A percentile compares a stretch with the other conserved stretches of the same genome.
Conservation (phyloP, 2,888 invertebrate species). For the Papilio elwesi region DNA sequence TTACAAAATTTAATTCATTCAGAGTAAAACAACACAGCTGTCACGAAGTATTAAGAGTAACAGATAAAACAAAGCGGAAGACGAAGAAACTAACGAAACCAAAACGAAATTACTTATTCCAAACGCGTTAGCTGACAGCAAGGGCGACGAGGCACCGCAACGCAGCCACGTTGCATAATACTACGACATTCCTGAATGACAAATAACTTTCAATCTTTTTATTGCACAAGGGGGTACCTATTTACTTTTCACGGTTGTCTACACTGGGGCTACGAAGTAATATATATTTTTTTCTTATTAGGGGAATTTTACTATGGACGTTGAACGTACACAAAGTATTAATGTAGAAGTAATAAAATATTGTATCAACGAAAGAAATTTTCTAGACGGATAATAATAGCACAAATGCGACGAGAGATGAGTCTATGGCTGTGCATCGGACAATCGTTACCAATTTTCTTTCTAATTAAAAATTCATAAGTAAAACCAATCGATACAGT, state of each 20-base stretch:
- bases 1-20: neutral
- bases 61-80: conserved; percentile 27
- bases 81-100: conserved; percentile 24
- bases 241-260: conserved; percentile 50
- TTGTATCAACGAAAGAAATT: too few species aligned
- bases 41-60: conserved; percentile 5
- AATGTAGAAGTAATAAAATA: neutral
- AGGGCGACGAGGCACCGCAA: conserved; percentile 41
- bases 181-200: conserved; percentile 51
- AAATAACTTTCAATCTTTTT: conserved; percentile 67
- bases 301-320: neutral
- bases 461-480: too few species aligned
- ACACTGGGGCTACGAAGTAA: conserved; percentile 39
- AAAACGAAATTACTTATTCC: conserved; percentile 37
- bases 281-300: neutral
- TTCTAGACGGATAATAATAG: too few species aligned
- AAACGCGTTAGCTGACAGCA: conserved; percentile 33
- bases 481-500: too few species aligned
- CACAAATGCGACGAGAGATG: too few species aligned
- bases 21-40: conserved; percentile 2
- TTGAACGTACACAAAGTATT: neutral
- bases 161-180: conserved; percentile 41
- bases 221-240: conserved; percentile 59
- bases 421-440: too few species aligned
- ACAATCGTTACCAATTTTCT: too few species aligned